phyloP scores from a whole-genome alignment of 1,140 invertebrate genomes.

The Limonius californicus region DNA sequence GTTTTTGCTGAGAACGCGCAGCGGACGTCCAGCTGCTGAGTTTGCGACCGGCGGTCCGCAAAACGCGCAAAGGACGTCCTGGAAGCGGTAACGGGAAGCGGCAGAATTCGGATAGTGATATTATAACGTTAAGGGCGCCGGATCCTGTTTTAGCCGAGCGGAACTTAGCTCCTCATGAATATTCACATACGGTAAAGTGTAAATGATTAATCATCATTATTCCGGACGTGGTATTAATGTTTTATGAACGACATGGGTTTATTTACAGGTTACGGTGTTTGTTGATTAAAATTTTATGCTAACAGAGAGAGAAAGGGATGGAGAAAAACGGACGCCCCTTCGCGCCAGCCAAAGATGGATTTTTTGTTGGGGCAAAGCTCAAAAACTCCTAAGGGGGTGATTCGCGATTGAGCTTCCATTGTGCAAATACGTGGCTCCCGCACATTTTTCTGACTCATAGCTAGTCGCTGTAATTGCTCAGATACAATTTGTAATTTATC shows the following conservation, averaged over 20 bases:
- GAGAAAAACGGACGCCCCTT: too few species aligned
- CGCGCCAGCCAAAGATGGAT: too few species aligned
- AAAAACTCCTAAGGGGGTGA: neutral
- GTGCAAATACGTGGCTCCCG: neutral
- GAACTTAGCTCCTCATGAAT: constrained; percentile 38
- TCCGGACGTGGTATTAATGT: constrained; percentile 41
- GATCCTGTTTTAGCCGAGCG: constrained; percentile 8
- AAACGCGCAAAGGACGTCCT: constrained; percentile 10
- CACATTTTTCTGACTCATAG: neutral
- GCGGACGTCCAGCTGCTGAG: constrained; percentile 22
- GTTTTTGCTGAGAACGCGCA: constrained; percentile 23
- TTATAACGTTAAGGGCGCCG: constrained; percentile 10
- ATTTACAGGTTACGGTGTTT: constrained; percentile 40
- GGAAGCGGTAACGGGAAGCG: constrained; percentile 4
- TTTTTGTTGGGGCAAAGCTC: neutral
- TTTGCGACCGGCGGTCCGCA: constrained; percentile 5
- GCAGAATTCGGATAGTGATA: neutral
- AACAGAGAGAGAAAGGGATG: neutral
- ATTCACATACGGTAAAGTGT: constrained; percentile 41
- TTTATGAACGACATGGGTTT: constrained; percentile 43
- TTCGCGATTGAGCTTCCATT: neutral
- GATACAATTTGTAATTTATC: too few species aligned
- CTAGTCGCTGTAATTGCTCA: too few species aligned
- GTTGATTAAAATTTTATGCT: constrained; percentile 29
- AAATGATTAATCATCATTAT: constrained; percentile 47